Conservation (phyloP, 2,797 vertebrate genomes). For the Muscicapa striata region DNA sequence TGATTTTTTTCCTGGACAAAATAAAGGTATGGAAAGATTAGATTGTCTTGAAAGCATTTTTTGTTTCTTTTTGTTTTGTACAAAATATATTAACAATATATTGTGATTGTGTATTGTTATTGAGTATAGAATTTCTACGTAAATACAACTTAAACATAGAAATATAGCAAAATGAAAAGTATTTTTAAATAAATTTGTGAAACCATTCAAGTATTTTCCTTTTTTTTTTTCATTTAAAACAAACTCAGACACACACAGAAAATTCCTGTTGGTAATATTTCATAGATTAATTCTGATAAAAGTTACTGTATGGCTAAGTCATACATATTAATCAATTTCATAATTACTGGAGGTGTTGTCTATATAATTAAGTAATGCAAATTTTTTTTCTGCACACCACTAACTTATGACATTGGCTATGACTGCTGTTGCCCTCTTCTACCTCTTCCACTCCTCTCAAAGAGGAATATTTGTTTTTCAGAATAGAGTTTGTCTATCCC, state of each 20-base stretch:
- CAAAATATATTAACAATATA: neutral
- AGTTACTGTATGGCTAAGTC: neutral
- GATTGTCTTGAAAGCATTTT: neutral
- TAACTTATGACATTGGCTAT: neutral
- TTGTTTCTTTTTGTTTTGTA: no score
- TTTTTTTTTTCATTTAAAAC: neutral
- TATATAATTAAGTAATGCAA: neutral
- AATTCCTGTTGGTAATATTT: neutral
- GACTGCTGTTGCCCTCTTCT: neutral
- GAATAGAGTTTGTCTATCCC: accelerated
- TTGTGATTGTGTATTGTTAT: no score
- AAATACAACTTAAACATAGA: neutral
- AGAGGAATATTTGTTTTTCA: neutral
- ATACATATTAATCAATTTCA: neutral
- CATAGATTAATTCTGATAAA: neutral
- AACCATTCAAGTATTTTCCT: neutral
- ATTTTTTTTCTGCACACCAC: neutral
- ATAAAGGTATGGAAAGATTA: neutral
- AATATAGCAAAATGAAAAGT: neutral
- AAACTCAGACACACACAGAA: neutral
- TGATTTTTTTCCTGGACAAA: neutral
- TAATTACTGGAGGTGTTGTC: neutral
- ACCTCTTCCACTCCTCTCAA: neutral
- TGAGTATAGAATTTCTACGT: neutral
- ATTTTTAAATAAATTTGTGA: neutral